A percentile compares a stretch with the other conserved stretches of the same genome.
Evolutionary conservation across 2,113 vertebrate genomes (phyloP).

Genomic region (Hemichromis elongatus): DNA sequence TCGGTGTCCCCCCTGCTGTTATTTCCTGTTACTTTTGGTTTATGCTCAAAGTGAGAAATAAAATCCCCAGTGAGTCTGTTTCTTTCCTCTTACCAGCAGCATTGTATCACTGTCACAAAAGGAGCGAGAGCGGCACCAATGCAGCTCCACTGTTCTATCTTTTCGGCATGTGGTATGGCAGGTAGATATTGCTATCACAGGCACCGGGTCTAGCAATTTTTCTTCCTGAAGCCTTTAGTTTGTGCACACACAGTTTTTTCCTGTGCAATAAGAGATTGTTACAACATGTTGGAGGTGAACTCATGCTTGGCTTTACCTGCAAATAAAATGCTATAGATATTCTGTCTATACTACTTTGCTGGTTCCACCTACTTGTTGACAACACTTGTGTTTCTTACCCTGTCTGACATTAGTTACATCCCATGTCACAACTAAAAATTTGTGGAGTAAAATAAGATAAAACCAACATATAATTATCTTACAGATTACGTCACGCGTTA

Average conservation of each 20-base stretch:
- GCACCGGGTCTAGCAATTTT: background rate
- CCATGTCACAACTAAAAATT: background rate
- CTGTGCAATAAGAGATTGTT: background rate
- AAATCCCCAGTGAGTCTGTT: background rate
- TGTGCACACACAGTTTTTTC: background rate
- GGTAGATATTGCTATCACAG: background rate
- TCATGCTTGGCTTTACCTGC: background rate
- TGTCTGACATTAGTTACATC: background rate
- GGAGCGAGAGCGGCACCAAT: background rate
- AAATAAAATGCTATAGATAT: background rate
- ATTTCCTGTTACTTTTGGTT: background rate
- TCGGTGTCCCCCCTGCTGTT: background rate
- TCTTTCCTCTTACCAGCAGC: background rate
- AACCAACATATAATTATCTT: background rate
- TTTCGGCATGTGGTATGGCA: background rate
- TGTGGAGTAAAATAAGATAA: fast-evolving
- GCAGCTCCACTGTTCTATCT: background rate
- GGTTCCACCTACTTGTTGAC: background rate
- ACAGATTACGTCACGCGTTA: background rate
- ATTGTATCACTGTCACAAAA: background rate
- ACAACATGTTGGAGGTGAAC: background rate
- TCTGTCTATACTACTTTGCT: background rate
- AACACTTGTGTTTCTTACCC: background rate
- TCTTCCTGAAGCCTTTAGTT: background rate
- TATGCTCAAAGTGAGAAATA: background rate